These are phyloP conservation scores for Anoplopoma fimbria DNA, from an alignment of 2,113 vertebrate genomes.

Conservation along the genomic window DNA sequence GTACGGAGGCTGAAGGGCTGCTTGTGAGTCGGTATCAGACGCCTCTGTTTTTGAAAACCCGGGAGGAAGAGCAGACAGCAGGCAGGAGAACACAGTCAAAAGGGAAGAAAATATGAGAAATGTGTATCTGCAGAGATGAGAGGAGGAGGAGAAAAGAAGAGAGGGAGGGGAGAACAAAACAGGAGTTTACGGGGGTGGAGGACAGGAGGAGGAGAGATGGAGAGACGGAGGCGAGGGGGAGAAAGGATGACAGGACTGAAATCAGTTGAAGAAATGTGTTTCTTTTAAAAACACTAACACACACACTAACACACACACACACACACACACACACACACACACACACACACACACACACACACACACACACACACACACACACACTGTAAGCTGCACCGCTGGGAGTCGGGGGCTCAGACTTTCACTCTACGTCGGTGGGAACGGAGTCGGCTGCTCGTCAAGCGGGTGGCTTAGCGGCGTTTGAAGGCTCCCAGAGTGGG, in stretches of 20 bases:
- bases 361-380: not conserved
- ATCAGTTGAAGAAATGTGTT: constrained; percentile 30
- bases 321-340: constrained; percentile 17
- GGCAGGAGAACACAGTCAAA: not conserved
- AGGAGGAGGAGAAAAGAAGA: not conserved
- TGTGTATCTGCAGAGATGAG: constrained; percentile 5
- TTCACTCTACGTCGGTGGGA: constrained; percentile 35
- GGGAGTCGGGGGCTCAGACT: constrained; percentile 36
- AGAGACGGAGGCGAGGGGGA: constrained; percentile 10
- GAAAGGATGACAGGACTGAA: constrained; percentile 34
- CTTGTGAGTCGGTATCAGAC: too few relatives aligned
- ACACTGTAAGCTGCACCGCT: constrained; percentile 42
- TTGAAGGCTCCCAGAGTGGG: constrained; percentile 53
- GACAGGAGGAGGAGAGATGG: constrained; percentile 30
- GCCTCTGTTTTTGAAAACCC: too few relatives aligned
- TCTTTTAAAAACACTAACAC: constrained; percentile 12
- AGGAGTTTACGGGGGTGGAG: not conserved
- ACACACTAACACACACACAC: constrained; percentile 22
- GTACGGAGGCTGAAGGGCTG: too few relatives aligned
- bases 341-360: constrained; percentile 20
- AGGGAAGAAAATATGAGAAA: constrained; percentile 10
- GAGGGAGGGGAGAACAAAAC: not conserved
- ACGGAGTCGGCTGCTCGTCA: constrained; percentile 44
- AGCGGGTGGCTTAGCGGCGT: constrained; percentile 38
- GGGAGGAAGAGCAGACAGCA: too few relatives aligned